Evolutionary conservation across 2,113 vertebrate species (phyloP), one percentile per base, ranked within the genome.

Genomic region (Crocuta crocuta): DNA sequence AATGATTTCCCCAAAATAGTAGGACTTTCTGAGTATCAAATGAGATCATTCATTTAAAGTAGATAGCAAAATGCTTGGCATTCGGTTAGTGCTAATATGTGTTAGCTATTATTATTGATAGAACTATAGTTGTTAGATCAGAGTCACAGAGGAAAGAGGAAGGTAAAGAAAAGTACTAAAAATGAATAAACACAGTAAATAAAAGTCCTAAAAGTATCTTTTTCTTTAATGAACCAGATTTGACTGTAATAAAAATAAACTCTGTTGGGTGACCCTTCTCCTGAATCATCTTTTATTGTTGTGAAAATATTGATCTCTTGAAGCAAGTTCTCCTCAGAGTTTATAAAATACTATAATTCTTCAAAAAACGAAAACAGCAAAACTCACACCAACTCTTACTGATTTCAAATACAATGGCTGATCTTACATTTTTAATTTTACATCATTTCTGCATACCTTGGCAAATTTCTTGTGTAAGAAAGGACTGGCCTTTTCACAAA

Each of bases 161-260:
- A 43, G 55, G 61, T 73, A 89, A 85, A 88, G 16, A 55, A 61
- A 90, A 82, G 12, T 61, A 61, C 17, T 94, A 94, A 97, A 97
- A 92, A 33, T 89, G 71, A 93, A 92, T 95, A 96, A 94, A n/a
- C 74, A 91, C 65, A 43, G 16, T 76, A 94, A 95, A 82, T 93
- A 50, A 85, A 91, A 89, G 3, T 83, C 91, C 55, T 96, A 84
- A 82, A 94, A 63, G 28, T 81, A 81, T 84, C 50, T 65, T 96
- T 95, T 81, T 81, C 65, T 96, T 92, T 74, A 97, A 86, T 79
- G 89, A 91, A 65, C 43, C 16, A 84, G 21, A 90, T 95, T 94
- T 96, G 58, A 93, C 63, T 35, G 39, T 13, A 91, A 9, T 93
- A 86, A 74, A 93, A 96, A 65, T 73, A 43, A 2, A 66, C 35